These are phyloP conservation scores for Podabrus alpinus DNA, from an alignment of 2,888 invertebrate species.

Conservation along the genomic window DNA sequence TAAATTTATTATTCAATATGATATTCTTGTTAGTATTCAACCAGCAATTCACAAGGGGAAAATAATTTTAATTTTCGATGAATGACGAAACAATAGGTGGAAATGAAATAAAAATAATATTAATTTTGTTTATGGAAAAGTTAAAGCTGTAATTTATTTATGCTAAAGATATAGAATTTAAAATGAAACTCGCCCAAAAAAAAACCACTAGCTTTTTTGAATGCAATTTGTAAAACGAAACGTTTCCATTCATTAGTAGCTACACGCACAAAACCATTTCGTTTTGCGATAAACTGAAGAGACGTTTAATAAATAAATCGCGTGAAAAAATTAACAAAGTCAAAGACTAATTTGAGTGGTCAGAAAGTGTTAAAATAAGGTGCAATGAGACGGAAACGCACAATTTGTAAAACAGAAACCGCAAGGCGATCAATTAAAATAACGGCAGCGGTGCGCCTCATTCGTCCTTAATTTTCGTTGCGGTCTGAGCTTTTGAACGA, in stretches of 20 bases:
- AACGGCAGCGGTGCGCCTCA: conserved; percentile 31
- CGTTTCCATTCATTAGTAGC: background rate
- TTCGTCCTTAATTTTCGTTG: conserved; percentile 30
- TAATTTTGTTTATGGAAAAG: background rate
- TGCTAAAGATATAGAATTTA: background rate
- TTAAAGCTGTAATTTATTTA: background rate
- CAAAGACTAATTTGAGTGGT: conserved; percentile 34
- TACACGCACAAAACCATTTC: background rate
- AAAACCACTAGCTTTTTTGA: background rate
- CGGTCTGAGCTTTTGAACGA: conserved; percentile 21
- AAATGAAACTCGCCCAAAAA: background rate
- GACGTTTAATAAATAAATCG: background rate
- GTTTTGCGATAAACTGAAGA: background rate
- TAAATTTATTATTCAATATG: background rate
- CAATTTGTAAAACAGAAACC: conserved; percentile 38
- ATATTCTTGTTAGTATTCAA: background rate
- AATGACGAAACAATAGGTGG: background rate
- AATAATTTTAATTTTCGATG: background rate
- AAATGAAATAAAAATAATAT: background rate
- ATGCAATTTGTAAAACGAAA: background rate
- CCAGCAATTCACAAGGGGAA: background rate
- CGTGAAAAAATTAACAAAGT: conserved; percentile 15
- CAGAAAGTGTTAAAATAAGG: conserved; percentile 32
- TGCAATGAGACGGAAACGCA: conserved; percentile 36
- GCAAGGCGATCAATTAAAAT: conserved; percentile 32